These are phyloP conservation scores for Centropristis striata DNA, from an alignment of 2,113 vertebrate genomes.

Conservation along the genomic window DNA sequence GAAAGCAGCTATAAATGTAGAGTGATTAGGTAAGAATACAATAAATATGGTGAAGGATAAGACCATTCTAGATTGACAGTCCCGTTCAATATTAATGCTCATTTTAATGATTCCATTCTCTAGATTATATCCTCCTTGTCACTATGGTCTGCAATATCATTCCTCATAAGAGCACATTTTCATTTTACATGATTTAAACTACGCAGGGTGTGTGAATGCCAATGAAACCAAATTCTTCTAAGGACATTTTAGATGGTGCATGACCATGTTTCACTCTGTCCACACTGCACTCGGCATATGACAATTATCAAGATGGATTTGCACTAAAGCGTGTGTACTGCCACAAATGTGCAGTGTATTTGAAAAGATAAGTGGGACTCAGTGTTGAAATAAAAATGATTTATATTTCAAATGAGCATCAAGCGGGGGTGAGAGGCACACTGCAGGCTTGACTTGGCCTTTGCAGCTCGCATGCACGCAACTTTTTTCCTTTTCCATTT, in stretches of 20 bases:
- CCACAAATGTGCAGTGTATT: conserved; percentile 30
- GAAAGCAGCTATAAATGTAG: conserved; percentile 39
- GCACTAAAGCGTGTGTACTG: conserved; percentile 23
- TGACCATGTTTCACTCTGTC: conserved; percentile 60
- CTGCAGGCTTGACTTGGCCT: conserved; percentile 28
- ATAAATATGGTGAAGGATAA: conserved; percentile 46
- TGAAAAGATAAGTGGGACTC: conserved; percentile 46
- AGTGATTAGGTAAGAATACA: conserved; percentile 47
- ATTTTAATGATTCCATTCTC: conserved; percentile 57
- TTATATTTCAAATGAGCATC: conserved; percentile 51
- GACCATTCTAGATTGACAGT: conserved; percentile 42
- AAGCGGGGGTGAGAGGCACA: conserved; percentile 26
- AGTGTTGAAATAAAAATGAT: conserved; percentile 59
- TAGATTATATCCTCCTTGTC: conserved; percentile 42
- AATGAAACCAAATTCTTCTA: conserved; percentile 33
- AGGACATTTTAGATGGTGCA: conserved; percentile 45
- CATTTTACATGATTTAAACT: conserved; percentile 52
- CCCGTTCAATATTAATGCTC: conserved; percentile 49
- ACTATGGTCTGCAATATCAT: conserved; percentile 19
- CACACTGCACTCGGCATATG: conserved; percentile 44
- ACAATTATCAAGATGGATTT: conserved; percentile 76
- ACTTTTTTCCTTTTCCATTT: conserved; percentile 54
- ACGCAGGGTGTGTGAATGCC: conserved; percentile 13
- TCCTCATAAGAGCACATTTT: conserved; percentile 46
- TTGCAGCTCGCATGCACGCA: conserved; percentile 16